phyloP scores from a whole-genome alignment of 2,797 vertebrate genomes.

The Anguilla anguilla region DNA sequence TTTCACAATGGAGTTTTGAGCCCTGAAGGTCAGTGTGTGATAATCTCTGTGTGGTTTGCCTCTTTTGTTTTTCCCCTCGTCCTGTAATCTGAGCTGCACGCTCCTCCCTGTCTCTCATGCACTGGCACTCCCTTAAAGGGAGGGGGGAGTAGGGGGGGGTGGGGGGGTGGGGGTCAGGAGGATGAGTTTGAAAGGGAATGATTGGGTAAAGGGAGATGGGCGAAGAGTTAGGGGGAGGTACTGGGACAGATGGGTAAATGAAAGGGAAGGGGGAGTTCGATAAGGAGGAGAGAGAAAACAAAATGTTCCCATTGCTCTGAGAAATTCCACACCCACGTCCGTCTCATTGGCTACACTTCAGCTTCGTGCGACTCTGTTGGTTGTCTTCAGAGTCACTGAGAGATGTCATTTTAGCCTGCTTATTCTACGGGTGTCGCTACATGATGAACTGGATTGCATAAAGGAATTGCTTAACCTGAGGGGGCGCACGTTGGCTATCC shows the following conservation, averaged over 20 bases:
- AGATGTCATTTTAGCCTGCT: neutral
- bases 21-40: slow-evolving; percentile 66
- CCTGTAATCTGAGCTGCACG: slow-evolving; percentile 9
- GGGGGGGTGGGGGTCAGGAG: neutral
- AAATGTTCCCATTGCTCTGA: neutral
- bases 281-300: neutral
- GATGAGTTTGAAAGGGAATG: neutral
- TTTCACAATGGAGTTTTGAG: slow-evolving; percentile 73
- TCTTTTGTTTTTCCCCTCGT: slow-evolving; percentile 8
- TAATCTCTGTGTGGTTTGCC: slow-evolving; percentile 59
- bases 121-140: slow-evolving; percentile 7
- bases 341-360: neutral
- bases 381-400: neutral
- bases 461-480: neutral
- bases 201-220: neutral
- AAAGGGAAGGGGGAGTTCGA: neutral
- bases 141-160: neutral
- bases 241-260: neutral
- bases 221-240: neutral
- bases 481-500: neutral
- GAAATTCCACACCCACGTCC: neutral
- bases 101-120: neutral
- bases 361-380: neutral
- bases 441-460: neutral
- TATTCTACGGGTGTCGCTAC: neutral